Evolutionary conservation across 2,888 invertebrate species (phyloP), one percentile per base, ranked within the genome.

Genomic region (Hypsopygia costalis): DNA sequence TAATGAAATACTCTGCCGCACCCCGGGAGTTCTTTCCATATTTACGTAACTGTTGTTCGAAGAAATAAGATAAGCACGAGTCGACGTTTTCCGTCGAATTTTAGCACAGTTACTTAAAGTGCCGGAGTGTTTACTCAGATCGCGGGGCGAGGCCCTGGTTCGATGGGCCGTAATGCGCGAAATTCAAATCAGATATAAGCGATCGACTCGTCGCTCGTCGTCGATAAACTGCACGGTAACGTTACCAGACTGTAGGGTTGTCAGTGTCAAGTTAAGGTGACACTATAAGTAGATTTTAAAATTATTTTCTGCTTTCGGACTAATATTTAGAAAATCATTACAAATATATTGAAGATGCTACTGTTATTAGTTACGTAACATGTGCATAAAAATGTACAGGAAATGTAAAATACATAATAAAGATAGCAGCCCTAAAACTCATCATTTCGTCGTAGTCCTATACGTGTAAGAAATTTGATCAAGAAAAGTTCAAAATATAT

Each of bases 101-200:
- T 77, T 62, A 59, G 59, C 60, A 62, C 60, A 70, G 68, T 73
- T 74, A 65, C 72, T 74, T 75, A 79, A 70, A 76, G 65, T 71
- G 70, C 70, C 62, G 55, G 68, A 67, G 68, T 81, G 78, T 82
- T 80, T 81, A 77, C 71, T 58, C 66, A 62, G 68, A 65, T 69
- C 50, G 58, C 45, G 55, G 61, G 52, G 47, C 57, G 50, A 61
- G 52, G 60, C 58, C 55, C 4, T 16, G 16, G 16, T 51, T 53
- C 61, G 72, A 76, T 76, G 70, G 72, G 63, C 52, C 55, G 76
- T 81, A 78, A 81, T 79, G 75, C 69, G 69, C 75, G 69, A 81
- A 83, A 81, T 83, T 82, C 75, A 81, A 82, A 86, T 85, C 80
- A 78, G 81, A 82, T 80, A 78, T 76, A 71, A 69, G 62, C 73